A percentile compares a stretch with the other conserved stretches of the same genome.
phyloP scores from a whole-genome alignment of 2,797 vertebrate species.

The Sebastes dallii region DNA sequence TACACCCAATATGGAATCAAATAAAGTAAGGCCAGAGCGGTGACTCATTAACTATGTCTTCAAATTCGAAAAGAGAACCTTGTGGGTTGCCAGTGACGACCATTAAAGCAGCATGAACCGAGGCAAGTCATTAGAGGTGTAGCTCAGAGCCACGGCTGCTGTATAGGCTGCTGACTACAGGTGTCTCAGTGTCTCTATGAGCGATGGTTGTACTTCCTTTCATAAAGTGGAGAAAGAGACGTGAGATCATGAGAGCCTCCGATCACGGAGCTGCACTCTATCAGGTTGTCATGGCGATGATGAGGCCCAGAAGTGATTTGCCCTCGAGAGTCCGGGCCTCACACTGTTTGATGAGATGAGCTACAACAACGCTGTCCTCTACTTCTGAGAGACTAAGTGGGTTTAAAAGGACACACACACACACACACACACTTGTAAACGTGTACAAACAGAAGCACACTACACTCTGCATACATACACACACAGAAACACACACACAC shows the following conservation, averaged over 20 bases:
- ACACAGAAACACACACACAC: no score
- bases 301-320: conserved; percentile 30
- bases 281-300: conserved; percentile 49
- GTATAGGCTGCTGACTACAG: neutral
- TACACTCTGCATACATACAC: neutral
- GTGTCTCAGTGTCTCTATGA: conserved; percentile 7
- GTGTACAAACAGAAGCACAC: neutral
- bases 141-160: neutral
- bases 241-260: neutral
- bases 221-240: neutral
- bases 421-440: neutral
- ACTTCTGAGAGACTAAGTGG: conserved; percentile 4
- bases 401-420: conserved; percentile 28
- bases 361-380: neutral
- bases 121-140: no score
- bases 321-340: conserved; percentile 6
- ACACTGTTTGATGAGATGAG: conserved; percentile 47
- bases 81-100: neutral
- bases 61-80: neutral
- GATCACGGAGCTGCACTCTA: neutral
- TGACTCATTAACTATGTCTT: neutral
- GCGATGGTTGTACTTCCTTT: conserved; percentile 8
- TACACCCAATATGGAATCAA: neutral
- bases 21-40: neutral
- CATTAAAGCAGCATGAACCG: neutral